phyloP scores from a whole-genome alignment of 2,113 vertebrate genomes.

The Ammospiza caudacuta region DNA sequence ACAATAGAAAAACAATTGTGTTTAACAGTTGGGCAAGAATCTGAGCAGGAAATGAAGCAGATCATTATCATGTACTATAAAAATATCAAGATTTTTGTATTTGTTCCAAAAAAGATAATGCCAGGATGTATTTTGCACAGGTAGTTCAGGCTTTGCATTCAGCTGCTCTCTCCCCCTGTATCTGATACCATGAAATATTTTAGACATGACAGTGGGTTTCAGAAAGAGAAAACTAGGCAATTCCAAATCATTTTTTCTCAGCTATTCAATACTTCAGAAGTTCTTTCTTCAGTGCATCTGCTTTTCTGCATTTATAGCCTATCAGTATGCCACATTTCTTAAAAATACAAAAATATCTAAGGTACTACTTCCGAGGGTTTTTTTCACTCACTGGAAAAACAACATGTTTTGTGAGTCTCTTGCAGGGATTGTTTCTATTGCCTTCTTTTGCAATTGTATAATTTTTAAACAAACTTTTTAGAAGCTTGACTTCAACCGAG shows the following conservation, averaged over 20 bases:
- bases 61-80: constrained; percentile 33
- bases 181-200: neutral
- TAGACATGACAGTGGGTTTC: neutral
- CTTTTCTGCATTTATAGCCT: neutral
- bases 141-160: neutral
- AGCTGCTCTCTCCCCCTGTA: neutral
- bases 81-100: constrained; percentile 8
- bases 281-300: neutral
- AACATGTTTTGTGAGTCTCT: neutral
- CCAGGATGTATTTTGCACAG: neutral
- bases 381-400: neutral
- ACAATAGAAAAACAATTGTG: neutral
- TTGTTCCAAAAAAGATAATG: neutral
- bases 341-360: neutral
- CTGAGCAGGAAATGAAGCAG: constrained; percentile 47
- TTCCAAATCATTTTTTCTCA: neutral
- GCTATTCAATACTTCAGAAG: neutral
- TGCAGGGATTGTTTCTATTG: neutral
- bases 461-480: neutral
- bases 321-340: neutral
- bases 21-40: constrained; percentile 3
- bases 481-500: neutral
- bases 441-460: neutral
- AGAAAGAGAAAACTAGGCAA: neutral
- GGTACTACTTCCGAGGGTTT: neutral